Base-by-base conservation (phyloP, 2,888 invertebrate genomes). In the Tetropium fuscum region DNA sequence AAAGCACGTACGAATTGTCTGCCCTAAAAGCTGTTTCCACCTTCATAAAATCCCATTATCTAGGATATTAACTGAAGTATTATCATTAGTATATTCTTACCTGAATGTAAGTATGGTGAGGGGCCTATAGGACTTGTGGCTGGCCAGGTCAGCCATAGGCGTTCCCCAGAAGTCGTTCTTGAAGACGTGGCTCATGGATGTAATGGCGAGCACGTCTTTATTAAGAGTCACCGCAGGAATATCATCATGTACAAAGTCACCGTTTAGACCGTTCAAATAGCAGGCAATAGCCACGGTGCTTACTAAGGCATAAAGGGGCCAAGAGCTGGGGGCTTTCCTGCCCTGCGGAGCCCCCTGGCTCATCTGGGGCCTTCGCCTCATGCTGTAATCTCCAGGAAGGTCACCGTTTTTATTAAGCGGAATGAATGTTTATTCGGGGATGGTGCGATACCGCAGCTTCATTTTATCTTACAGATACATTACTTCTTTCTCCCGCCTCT, bases 131-230 rank as follows among this genome's bases (percentile, higher is more conserved):
- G 93, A 93, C 84, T 94, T 94, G 83, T 94, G 95, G 73, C 93
- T 94, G 76, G 86, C 86, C 49, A 88, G 83, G 75, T 92, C 91
- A n/a, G 87, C 86, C 91, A 95, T 93, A 22, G 92, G 89, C 53
- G 90, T 91, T n/a, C 94, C 94, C 95, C 94, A 95, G 80, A 94
- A 95, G 82, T 95, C 95, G 79, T 93, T 91, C 72, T 84, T 83
- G 75, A 92, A 88, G 71, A 91, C 84, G 72, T 86, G 85, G 63
- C 83, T 76, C 71, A 91, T 80, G 20, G 87, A 82, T 63, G 86
- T 89, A 49, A 85, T 83, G 0, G 90, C 93, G 44, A 88, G 85
- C 64, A 94, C 94, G 81, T 95, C 94, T 74, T 87, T 87, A 81
- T 94, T 95, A 64, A 89, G 85, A 75, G 90, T 89, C 70, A 94